A percentile compares a stretch with the other conserved stretches of the same genome.
Conservation (phyloP, 92 coral and sea anemone genomes). For the Palythoa grandis region DNA sequence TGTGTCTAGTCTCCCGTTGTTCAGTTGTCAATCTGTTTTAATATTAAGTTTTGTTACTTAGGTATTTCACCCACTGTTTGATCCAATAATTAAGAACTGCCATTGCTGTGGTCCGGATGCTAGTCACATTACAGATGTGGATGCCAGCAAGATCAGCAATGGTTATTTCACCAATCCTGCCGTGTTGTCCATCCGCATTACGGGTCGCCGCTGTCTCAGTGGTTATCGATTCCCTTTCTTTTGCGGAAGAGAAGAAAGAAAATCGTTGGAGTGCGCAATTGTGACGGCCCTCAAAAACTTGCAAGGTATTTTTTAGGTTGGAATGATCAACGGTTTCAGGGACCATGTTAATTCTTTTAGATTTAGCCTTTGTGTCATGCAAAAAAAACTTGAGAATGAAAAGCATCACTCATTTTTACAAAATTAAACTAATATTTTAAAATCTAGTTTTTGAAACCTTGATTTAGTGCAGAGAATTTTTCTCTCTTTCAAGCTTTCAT, state of each 20-base stretch:
- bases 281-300: slow-evolving; percentile 61
- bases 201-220: slow-evolving; percentile 68
- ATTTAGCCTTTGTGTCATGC: too few relatives aligned
- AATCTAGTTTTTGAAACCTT: background rate
- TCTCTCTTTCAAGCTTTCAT: too few relatives aligned
- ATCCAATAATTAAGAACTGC: slow-evolving; percentile 65
- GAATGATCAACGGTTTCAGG: background rate
- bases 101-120: slow-evolving; percentile 53
- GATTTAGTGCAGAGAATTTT: background rate
- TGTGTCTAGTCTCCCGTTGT: too few relatives aligned
- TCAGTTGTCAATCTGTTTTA: background rate
- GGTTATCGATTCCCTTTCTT: slow-evolving; percentile 73
- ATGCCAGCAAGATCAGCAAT: slow-evolving; percentile 48
- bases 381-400: too few relatives aligned
- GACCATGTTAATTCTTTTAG: background rate
- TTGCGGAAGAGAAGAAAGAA: slow-evolving; percentile 65
- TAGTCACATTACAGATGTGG: slow-evolving; percentile 60
- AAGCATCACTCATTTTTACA: too few relatives aligned
- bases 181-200: slow-evolving; percentile 59
- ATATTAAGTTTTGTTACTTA: background rate
- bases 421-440: background rate
- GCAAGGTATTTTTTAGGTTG: slow-evolving; percentile 56
- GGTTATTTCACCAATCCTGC: slow-evolving; percentile 54
- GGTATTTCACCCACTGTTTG: slow-evolving; percentile 73
- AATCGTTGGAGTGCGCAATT: slow-evolving; percentile 63